Evolutionary conservation across 2,797 vertebrate species (phyloP).

Genomic region (Microctenopoma steveboyesi): DNA sequence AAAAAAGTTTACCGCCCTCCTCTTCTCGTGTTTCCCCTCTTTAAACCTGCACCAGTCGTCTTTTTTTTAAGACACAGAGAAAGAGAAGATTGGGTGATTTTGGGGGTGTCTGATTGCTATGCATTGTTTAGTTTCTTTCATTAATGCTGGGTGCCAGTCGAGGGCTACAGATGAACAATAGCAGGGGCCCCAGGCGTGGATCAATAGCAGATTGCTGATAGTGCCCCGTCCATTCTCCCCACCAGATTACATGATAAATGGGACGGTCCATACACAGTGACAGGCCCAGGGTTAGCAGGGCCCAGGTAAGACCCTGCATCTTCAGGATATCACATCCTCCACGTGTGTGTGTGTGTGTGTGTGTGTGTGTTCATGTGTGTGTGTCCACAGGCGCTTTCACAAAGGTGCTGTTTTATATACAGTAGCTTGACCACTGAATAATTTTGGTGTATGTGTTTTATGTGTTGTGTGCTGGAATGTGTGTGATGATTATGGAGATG

Average conservation of each 20-base stretch:
- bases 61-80: conserved; percentile 52
- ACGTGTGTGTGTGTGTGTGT: conserved; percentile 17
- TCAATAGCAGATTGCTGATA: conserved; percentile 99
- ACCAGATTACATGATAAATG: conserved; percentile 99
- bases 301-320: conserved; percentile 77
- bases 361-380: conserved; percentile 12
- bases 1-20: conserved; percentile 58
- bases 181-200: conserved; percentile 88
- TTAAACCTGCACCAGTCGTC: conserved; percentile 67
- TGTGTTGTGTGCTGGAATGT: too few species aligned
- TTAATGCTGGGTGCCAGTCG: conserved; percentile 95
- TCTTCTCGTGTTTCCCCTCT: conserved; percentile 33
- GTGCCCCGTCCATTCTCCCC: conserved; percentile 94
- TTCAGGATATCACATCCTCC: conserved; percentile 60
- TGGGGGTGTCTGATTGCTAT: conserved; percentile 88
- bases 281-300: conserved; percentile 83
- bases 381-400: conserved; percentile 22
- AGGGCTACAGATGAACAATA: conserved; percentile 95
- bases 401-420: conserved; percentile 4
- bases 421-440: background rate
- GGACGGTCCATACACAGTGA: conserved; percentile 90
- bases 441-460: background rate
- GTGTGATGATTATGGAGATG: too few species aligned
- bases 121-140: conserved; percentile 96
- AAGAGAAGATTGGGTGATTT: conserved; percentile 67